A percentile compares a stretch with the other conserved stretches of the same genome.
phyloP scores from a whole-genome alignment of 1,140 invertebrate genomes.

The Phymorhynchus buccinoides region DNA sequence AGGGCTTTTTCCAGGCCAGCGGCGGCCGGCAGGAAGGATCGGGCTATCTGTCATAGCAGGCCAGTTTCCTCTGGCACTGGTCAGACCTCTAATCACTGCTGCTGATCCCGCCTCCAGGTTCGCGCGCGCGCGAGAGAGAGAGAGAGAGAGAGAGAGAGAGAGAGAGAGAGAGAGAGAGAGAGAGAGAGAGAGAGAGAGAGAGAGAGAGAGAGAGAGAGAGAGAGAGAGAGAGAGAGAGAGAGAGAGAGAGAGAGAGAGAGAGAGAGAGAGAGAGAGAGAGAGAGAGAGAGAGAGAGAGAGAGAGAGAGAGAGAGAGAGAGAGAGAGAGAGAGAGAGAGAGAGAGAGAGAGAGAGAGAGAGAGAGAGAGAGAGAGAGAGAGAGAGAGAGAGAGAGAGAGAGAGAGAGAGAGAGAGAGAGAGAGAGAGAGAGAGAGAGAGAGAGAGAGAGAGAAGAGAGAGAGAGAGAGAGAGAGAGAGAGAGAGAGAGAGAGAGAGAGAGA shows the following conservation, averaged over 20 bases:
- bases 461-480: background rate
- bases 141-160: too few species aligned
- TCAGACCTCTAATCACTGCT: too few species aligned
- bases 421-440: conserved; percentile 15
- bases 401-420: conserved; percentile 2
- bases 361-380: conserved; percentile 26
- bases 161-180: background rate
- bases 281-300: background rate
- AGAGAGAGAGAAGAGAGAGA: conserved; percentile 16
- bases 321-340: background rate
- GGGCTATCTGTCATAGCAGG: too few species aligned
- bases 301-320: background rate
- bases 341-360: conserved; percentile 19
- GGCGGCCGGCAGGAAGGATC: too few species aligned
- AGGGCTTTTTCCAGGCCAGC: too few species aligned
- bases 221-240: conserved; percentile 3
- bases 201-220: background rate
- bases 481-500: background rate
- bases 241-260: background rate
- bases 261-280: background rate
- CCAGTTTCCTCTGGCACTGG: too few species aligned
- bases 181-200: background rate
- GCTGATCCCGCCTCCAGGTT: too few species aligned
- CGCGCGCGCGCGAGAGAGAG: too few species aligned
- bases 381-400: background rate